Evolutionary conservation across 2,113 vertebrate species (phyloP), one percentile per base, ranked within the genome.

Genomic region (Leiothrix lutea): DNA sequence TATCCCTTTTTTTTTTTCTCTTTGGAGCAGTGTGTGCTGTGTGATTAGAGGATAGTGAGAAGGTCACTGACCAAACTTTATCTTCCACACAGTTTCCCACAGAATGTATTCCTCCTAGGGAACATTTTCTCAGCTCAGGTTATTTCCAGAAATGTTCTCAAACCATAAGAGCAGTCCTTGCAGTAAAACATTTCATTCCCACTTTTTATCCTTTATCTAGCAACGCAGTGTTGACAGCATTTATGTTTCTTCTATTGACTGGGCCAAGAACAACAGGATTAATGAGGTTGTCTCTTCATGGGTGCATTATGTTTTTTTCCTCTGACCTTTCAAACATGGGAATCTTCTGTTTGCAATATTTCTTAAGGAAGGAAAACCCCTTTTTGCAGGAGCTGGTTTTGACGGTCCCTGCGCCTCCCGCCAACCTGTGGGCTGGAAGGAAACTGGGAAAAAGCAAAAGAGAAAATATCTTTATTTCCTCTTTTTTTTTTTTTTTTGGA

Each of bases 111-210:
- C 93, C 95, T 98, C 97, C 81, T 82, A 97, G 97, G 95, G 95
- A 97, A 95, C 92, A 96, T 97, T 97, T 97, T 97, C 97, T 98
- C 93, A 97, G 95, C 72, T 96, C 97, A 98, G 97, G 97, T 98
- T 98, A 96, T 98, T 98, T 98, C 97, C 97, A 98, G 96, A 97
- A 97, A 96, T 97, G 89, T 98, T 98, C 97, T 98, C 97, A 98
- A 97, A 98, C 86, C 70, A 84, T 97, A 97, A 97, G 96, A 97
- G 95, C 95, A 87, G 84, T 95, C 95, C 93, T 98, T 91, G 88
- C 96, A 97, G 97, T 97, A 98, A 98, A 98, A 96, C 96, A 97
- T 96, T 95, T 97, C 95, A 98, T 97, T 97, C 96, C 97, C 95
- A 94, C 95, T 97, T 97, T 98, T 96, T 97, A 95, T 97, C 95